phyloP scores from a whole-genome alignment of 2,888 invertebrate species.

The Diarsia dahlii region DNA sequence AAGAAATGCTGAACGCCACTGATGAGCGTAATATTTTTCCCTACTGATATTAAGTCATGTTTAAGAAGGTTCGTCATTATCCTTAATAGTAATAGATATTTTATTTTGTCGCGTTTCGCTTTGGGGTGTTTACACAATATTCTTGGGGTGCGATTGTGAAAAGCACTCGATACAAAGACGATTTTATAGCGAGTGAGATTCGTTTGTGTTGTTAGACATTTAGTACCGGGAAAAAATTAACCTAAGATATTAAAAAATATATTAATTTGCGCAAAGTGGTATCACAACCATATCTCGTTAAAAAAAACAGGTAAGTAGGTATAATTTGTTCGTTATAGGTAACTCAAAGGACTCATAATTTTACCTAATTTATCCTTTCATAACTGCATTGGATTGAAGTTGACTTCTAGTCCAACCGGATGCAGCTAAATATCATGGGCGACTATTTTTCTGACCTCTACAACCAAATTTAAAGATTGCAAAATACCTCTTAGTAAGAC shows the following conservation, averaged over 20 bases:
- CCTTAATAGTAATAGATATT: constrained; percentile 91
- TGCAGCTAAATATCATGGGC: not conserved
- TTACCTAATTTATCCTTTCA: not conserved
- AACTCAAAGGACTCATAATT: not conserved
- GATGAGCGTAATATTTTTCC: constrained; percentile 89
- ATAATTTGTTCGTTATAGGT: too few relatives aligned
- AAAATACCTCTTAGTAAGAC: too few relatives aligned
- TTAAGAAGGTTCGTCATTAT: constrained; percentile 90
- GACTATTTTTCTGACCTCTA: too few relatives aligned
- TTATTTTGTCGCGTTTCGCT: constrained; percentile 89
- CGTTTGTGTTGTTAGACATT: not conserved
- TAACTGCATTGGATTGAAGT: not conserved
- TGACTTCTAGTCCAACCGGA: not conserved
- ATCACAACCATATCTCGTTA: not conserved
- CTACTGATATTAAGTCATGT: constrained; percentile 91
- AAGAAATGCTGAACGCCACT: constrained; percentile 75
- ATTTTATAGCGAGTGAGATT: not conserved
- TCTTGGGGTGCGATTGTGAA: constrained; percentile 73
- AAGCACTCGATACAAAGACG: constrained; percentile 42
- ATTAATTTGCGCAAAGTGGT: too few relatives aligned
- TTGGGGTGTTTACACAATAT: constrained; percentile 87
- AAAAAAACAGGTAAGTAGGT: too few relatives aligned
- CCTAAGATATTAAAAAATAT: too few relatives aligned
- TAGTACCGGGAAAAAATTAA: too few relatives aligned
- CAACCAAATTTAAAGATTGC: too few relatives aligned